Conservation (phyloP, 2,797 vertebrate species). For the Pangasius krempfi region DNA sequence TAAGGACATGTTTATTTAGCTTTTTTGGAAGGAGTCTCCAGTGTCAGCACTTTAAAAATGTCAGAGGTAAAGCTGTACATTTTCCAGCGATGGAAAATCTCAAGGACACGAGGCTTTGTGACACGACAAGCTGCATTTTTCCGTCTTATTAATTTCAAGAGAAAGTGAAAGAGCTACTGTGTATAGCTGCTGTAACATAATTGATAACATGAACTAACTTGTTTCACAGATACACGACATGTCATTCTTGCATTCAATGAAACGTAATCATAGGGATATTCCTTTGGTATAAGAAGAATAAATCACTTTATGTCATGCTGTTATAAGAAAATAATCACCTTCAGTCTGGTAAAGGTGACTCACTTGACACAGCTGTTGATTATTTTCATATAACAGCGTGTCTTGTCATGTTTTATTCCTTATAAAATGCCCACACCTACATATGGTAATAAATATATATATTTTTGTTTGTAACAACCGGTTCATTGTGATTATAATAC, state of each 20-base stretch:
- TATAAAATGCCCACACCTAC: neutral
- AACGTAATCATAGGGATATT: neutral
- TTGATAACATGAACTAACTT: neutral
- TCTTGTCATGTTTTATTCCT: neutral
- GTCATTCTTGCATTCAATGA: neutral
- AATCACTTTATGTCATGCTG: neutral
- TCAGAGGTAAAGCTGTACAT: neutral
- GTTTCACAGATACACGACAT: neutral
- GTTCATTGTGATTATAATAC: neutral
- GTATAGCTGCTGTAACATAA: neutral
- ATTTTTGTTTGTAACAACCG: neutral
- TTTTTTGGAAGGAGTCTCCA: slow-evolving; percentile 9
- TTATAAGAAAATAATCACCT: neutral
- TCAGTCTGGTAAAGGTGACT: neutral
- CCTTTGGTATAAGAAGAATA: neutral
- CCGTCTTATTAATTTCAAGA: neutral
- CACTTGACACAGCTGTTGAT: neutral
- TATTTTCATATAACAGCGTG: no score
- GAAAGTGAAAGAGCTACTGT: neutral
- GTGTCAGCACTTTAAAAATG: neutral
- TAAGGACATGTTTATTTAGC: neutral
- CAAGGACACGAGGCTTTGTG: neutral
- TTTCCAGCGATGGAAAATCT: neutral
- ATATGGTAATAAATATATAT: neutral
- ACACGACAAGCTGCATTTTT: neutral